phyloP scores from a whole-genome alignment of 2,888 invertebrate species.

The Amorpha juglandis region DNA sequence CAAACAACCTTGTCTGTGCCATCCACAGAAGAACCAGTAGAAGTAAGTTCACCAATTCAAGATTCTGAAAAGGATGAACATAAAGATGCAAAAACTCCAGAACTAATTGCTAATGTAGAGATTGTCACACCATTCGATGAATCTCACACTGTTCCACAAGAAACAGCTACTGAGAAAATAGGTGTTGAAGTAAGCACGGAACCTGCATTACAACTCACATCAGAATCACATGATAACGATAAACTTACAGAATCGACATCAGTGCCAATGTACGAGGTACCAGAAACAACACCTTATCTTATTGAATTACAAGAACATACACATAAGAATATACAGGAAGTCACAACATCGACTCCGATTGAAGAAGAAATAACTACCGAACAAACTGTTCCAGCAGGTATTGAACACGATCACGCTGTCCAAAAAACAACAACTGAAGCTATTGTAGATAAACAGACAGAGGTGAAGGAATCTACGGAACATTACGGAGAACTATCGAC shows the following conservation, averaged over 20 bases:
- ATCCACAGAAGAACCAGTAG: neutral
- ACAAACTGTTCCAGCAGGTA: constrained; percentile 32
- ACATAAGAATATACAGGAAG: constrained; percentile 51
- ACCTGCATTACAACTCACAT: neutral
- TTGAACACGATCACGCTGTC: constrained; percentile 38
- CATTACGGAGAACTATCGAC: constrained; percentile 34
- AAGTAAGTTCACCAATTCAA: constrained; percentile 19
- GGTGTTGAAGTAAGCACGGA: neutral
- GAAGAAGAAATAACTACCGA: constrained; percentile 36
- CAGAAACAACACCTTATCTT: constrained; percentile 47
- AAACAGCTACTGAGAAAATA: constrained; percentile 11
- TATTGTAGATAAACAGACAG: constrained; percentile 33
- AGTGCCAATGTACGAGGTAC: constrained; percentile 30
- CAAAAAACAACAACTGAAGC: constrained; percentile 35
- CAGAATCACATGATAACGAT: constrained; percentile 7
- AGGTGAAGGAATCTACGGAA: constrained; percentile 40
- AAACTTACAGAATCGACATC: constrained; percentile 48
- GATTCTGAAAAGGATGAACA: constrained; percentile 1
- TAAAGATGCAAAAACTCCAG: constrained; percentile 1
- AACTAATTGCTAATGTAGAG: neutral
- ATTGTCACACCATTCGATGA: constrained; percentile 39
- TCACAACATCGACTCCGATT: constrained; percentile 40
- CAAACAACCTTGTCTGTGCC: neutral
- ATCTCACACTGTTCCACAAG: constrained; percentile 18
- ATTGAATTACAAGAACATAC: constrained; percentile 68